Evolutionary conservation across 2,888 invertebrate genomes (phyloP).

Genomic region (Clepsis dumicolana): DNA sequence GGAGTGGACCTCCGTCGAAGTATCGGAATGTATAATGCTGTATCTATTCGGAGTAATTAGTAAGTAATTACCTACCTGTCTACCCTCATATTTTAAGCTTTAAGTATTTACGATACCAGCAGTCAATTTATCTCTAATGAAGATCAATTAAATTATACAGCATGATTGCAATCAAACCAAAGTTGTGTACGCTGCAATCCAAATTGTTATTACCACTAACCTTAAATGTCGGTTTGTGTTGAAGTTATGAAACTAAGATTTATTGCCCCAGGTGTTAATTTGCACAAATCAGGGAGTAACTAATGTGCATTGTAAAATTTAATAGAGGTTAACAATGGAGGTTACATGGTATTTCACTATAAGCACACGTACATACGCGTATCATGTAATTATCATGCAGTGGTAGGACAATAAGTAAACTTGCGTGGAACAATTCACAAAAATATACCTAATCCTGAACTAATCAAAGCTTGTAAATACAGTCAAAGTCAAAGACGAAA

Average conservation of each 20-base stretch:
- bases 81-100: neutral
- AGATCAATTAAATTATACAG: neutral
- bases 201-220: conserved; percentile 23
- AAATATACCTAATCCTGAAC: too few relatives aligned
- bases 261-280: conserved; percentile 23
- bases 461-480: too few relatives aligned
- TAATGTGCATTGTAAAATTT: conserved; percentile 9
- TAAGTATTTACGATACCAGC: conserved; percentile 11
- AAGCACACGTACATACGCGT: neutral
- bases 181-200: conserved; percentile 5
- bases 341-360: neutral
- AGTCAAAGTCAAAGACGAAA: too few relatives aligned
- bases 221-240: conserved; percentile 21
- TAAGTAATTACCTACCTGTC: too few relatives aligned
- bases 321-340: conserved; percentile 3
- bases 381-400: too few relatives aligned
- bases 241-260: conserved; percentile 31
- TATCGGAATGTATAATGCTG: too few relatives aligned
- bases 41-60: too few relatives aligned
- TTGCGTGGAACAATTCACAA: too few relatives aligned
- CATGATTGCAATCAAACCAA: conserved; percentile 7
- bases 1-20: too few relatives aligned
- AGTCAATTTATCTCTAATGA: conserved; percentile 13
- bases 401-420: too few relatives aligned
- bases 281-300: conserved; percentile 5